A percentile compares a stretch with the other conserved stretches of the same genome.
Evolutionary conservation across 2,888 invertebrate genomes (phyloP).

Genomic region (Silvanus unidentatus): DNA sequence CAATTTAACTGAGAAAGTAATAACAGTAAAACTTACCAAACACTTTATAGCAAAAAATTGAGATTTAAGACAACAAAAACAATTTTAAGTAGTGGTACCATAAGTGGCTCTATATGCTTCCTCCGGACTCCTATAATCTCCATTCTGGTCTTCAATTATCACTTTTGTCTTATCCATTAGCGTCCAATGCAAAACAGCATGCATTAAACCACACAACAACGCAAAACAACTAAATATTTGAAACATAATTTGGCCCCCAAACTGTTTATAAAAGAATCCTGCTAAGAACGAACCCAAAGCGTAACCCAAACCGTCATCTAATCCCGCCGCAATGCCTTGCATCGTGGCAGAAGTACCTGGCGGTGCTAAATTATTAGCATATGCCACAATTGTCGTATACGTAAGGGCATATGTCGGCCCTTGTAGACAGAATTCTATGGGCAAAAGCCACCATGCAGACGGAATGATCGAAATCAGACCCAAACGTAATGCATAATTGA

Average conservation of each 20-base stretch:
- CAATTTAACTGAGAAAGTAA: too few species aligned
- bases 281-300: constrained; percentile 70
- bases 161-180: too few species aligned
- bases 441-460: constrained; percentile 77
- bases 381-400: constrained; percentile 73
- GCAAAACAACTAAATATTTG: constrained; percentile 49
- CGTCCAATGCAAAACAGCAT: constrained; percentile 42
- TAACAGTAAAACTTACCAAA: too few species aligned
- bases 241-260: constrained; percentile 58
- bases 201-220: constrained; percentile 43
- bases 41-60: too few species aligned
- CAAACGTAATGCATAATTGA: constrained; percentile 70
- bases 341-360: constrained; percentile 72
- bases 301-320: constrained; percentile 74
- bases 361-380: constrained; percentile 52
- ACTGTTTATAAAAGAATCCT: constrained; percentile 59
- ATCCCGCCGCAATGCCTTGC: constrained; percentile 81
- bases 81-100: too few species aligned
- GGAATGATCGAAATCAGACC: constrained; percentile 68
- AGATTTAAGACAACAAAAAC: too few species aligned
- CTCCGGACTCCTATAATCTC: too few species aligned
- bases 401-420: constrained; percentile 84
- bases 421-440: constrained; percentile 74
- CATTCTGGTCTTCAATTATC: too few species aligned
- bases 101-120: too few species aligned